Conservation (phyloP, 2,797 vertebrate species). For the Hipposideros larvatus region DNA sequence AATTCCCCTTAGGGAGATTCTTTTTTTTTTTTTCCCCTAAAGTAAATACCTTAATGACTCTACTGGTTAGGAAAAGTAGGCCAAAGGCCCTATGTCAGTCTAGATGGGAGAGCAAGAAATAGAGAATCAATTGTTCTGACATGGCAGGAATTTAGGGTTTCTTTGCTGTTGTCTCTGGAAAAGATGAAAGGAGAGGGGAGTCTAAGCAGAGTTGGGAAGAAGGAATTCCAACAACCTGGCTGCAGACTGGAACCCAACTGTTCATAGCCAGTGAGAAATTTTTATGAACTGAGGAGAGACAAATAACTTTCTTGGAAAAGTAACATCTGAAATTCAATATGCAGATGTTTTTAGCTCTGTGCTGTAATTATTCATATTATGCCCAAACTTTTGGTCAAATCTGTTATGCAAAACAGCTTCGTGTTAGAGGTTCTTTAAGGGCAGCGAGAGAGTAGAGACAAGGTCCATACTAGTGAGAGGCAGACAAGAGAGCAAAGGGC, state of each 20-base stretch:
- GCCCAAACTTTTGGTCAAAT: background rate
- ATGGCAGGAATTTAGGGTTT: background rate
- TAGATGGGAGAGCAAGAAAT: background rate
- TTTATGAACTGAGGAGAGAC: background rate
- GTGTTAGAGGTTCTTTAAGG: background rate
- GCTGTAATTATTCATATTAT: background rate
- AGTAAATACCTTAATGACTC: constrained; percentile 22
- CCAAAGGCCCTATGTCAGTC: background rate
- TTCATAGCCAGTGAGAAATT: background rate
- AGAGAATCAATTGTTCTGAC: background rate
- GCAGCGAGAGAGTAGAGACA: background rate
- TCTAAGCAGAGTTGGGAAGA: background rate
- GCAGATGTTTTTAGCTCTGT: background rate
- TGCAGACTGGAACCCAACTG: background rate
- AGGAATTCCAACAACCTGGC: background rate
- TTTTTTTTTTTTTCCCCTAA: background rate
- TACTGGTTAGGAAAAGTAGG: constrained; percentile 13
- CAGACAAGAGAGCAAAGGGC: background rate
- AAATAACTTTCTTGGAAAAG: constrained; percentile 4
- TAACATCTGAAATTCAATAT: background rate
- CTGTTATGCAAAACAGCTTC: background rate
- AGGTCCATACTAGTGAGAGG: background rate
- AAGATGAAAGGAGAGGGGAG: background rate
- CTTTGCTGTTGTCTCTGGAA: background rate
- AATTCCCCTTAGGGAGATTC: constrained; percentile 28